Base-by-base conservation (phyloP, 2,888 invertebrate genomes). In the Germaria angustata region DNA sequence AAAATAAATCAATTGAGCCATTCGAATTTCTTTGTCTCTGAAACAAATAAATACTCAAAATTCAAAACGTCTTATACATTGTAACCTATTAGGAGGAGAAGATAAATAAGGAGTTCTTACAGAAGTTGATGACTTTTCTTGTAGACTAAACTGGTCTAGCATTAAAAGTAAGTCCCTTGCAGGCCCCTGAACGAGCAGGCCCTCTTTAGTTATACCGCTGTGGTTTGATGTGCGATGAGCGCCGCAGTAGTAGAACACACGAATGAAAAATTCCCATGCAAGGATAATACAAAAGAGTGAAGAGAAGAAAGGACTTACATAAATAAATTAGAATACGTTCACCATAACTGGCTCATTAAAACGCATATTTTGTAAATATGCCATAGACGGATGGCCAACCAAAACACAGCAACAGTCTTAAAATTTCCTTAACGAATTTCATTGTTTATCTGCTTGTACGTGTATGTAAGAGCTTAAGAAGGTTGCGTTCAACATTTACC, bases 361-460 rank as follows among this genome's bases (percentile, higher is more conserved):
- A 55, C 2, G 36, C 63, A 55, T 46, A 55, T 71, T 61, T 61
- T 77, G 34, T 44, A 69, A 66, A 75, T 46, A 55, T 49, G 24
- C 28, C 44, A 5, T 5, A 39, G 28, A 7, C 13, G 32, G 49
- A 1, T 13, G 13, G 28, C 28, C 3, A 36, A 55, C 28, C 11
- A 4, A 39, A 61, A 39, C 0, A 8, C 17, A 69, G 0, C 3
- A 57, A 57, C 5, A 41, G 28, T 73, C 51, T 51, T 1, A 7
- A 53, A 77, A 73, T 61, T 72, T 81, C 66, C 68, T 39, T 17
- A 32, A 34, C 63, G 15, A 63, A 39, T 68, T 66, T 78, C 55
- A 72, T 68, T 78, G 77, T 72, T 68, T 63, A 73, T 68, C 46
- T 36, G n/a, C n/a, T n/a, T n/a, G 6, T 13, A 24, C 39, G 39